A percentile compares a stretch with the other conserved stretches of the same genome.
These are phyloP conservation scores for Nemotelus nigrinus DNA, from an alignment of 2,888 invertebrate species.

Conservation along the genomic window DNA sequence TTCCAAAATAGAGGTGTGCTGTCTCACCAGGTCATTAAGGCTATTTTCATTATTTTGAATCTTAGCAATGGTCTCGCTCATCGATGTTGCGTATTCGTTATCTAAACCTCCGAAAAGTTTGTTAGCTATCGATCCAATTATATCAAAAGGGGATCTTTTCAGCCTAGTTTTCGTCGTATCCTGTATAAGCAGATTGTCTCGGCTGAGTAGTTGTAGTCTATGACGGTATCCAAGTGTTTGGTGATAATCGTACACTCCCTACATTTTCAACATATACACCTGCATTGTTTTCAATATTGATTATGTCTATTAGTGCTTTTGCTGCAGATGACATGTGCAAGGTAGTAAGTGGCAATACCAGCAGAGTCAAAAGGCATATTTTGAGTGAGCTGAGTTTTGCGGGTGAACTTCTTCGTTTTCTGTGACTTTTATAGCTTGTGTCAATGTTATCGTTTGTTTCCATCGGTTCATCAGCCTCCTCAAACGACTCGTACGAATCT, in stretches of 20 bases:
- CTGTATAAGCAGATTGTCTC: not conserved
- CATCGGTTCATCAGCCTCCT: not conserved
- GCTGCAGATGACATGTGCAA: not conserved
- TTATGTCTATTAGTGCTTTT: not conserved
- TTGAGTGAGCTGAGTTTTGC: not conserved
- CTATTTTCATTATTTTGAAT: conserved; percentile 8
- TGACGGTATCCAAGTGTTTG: not conserved
- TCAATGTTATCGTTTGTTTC: not conserved
- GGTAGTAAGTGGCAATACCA: not conserved
- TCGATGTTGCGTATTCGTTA: not conserved
- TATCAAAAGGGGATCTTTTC: conserved; percentile 29
- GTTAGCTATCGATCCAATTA: conserved; percentile 18
- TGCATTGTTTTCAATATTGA: not conserved
- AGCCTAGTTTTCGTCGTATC: not conserved
- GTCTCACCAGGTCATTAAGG: not conserved
- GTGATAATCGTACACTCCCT: not conserved
- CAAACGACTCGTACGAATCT: no score
- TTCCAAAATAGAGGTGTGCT: no score
- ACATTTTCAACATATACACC: not conserved
- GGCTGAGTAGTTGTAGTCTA: not conserved
- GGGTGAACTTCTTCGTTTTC: not conserved
- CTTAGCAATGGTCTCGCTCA: not conserved
- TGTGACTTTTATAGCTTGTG: not conserved
- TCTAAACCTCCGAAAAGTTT: conserved; percentile 24
- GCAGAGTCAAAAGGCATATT: not conserved